Evolutionary conservation across 1,140 invertebrate genomes (phyloP), one percentile per base, ranked within the genome.

Genomic region (Matsumurasca onukii): DNA sequence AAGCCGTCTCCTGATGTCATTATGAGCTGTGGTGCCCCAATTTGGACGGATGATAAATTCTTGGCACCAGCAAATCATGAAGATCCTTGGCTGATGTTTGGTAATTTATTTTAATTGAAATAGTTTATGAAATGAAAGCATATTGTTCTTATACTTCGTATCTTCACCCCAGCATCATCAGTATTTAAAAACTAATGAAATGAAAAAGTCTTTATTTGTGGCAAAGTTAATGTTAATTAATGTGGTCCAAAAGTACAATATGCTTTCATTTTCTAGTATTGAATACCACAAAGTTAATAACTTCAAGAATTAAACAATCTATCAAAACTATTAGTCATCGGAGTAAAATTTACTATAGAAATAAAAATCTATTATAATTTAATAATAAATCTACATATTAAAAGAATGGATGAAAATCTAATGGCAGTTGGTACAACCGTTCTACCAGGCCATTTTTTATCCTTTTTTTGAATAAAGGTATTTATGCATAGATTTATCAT

Each of bases 31-130:
- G 76, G 80, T 25, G 76, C 81, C 66, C 59, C 59, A 13, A 73
- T 83, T 1, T 94, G 91, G 91, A 83, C 88, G 34, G 84, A 86
- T 71, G 92, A 95, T 75, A 79, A 79, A 39, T 95, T 91, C 79
- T 84, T 96, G 68, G 88, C 88, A 76, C 93, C 95, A 3, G 82
- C 86, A 12, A 70, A 86, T 34, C 84, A 88, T 68, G 89, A 92
- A 76, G 94, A 97, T 80, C 83, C 88, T 20, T 90, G 94, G 86
- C 81, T 97, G 51, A 93, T 90, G 86, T 91, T 88, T 80, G 93
- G 89, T 91, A 83, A 84, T 78, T 81, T 78, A 70, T 78, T 80
- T 71, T 80, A 78, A 31, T 24, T 67, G 34, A 34, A 59, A 57
- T 9, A 70, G 17, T 24, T 57, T 39, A 68, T 31, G 69, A 57